phyloP scores from a whole-genome alignment of 1,140 invertebrate genomes.

The Bathynomus jamesi region DNA sequence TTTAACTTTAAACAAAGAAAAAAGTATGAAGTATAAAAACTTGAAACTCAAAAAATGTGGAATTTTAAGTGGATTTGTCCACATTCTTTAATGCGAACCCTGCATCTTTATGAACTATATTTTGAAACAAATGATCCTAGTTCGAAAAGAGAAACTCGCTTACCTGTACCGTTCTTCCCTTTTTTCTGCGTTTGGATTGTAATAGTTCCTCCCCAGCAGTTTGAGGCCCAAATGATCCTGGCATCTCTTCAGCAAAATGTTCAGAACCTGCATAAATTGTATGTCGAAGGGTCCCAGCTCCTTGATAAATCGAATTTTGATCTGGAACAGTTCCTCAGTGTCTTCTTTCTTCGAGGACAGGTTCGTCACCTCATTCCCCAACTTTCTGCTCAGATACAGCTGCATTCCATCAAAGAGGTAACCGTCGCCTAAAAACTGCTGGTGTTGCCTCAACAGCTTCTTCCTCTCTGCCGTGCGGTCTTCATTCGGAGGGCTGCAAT shows the following conservation, averaged over 20 bases:
- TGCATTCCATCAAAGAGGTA: slow-evolving; percentile 2
- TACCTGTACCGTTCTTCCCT: no score
- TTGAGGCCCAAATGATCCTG: not conserved
- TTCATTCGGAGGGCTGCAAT: no score
- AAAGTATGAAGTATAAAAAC: no score
- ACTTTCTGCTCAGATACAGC: not conserved
- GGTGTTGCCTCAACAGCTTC: not conserved
- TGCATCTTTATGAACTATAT: no score
- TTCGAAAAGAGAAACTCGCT: no score
- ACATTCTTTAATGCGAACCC: no score
- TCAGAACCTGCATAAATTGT: slow-evolving; percentile 11
- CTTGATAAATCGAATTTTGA: not conserved
- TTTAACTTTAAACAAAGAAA: no score
- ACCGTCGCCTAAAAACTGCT: not conserved
- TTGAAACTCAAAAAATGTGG: no score
- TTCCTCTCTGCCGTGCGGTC: not conserved
- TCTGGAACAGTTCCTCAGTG: not conserved
- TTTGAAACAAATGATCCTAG: no score
- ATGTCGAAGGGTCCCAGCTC: slow-evolving; percentile 6
- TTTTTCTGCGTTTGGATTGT: not conserved
- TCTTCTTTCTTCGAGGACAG: not conserved
- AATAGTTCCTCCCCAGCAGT: slow-evolving; percentile 5
- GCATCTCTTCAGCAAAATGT: slow-evolving; percentile 3
- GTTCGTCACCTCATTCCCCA: not conserved
- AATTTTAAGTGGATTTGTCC: no score